A percentile compares a stretch with the other conserved stretches of the same genome.
Evolutionary conservation across 2,888 invertebrate genomes (phyloP).

Genomic region (Lasiommata megera): DNA sequence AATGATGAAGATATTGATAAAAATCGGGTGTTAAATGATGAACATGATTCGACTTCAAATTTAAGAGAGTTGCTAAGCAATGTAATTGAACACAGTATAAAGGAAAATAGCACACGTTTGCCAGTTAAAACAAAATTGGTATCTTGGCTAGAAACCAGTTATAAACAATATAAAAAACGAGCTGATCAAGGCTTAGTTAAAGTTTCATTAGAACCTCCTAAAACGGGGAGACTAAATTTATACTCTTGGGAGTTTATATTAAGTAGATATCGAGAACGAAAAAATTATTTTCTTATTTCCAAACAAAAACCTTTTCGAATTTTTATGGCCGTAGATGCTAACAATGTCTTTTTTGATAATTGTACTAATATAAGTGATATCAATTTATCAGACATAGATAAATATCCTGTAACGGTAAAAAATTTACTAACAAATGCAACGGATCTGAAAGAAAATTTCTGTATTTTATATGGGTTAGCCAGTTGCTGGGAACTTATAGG

Average conservation of each 20-base stretch:
- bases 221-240: slow-evolving; percentile 50
- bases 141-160: slow-evolving; percentile 61
- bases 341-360: slow-evolving; percentile 48
- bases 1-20: background rate
- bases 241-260: slow-evolving; percentile 66
- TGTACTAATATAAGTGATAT: slow-evolving; percentile 65
- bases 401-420: slow-evolving; percentile 63
- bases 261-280: slow-evolving; percentile 55
- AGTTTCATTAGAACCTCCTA: slow-evolving; percentile 52
- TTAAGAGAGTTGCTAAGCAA: slow-evolving; percentile 20
- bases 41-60: slow-evolving; percentile 9
- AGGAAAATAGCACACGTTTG: slow-evolving; percentile 24
- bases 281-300: slow-evolving; percentile 62
- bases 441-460: slow-evolving; percentile 60
- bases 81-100: slow-evolving; percentile 11
- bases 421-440: slow-evolving; percentile 58
- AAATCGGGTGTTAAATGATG: background rate
- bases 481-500: slow-evolving; percentile 71
- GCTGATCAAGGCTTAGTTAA: slow-evolving; percentile 44
- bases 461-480: slow-evolving; percentile 63
- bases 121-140: slow-evolving; percentile 48
- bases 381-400: slow-evolving; percentile 52
- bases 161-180: slow-evolving; percentile 56
- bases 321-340: slow-evolving; percentile 58
- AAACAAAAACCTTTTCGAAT: slow-evolving; percentile 55